Evolutionary conservation across 2,797 vertebrate species (phyloP).

Genomic region (Lerista edwardsae): DNA sequence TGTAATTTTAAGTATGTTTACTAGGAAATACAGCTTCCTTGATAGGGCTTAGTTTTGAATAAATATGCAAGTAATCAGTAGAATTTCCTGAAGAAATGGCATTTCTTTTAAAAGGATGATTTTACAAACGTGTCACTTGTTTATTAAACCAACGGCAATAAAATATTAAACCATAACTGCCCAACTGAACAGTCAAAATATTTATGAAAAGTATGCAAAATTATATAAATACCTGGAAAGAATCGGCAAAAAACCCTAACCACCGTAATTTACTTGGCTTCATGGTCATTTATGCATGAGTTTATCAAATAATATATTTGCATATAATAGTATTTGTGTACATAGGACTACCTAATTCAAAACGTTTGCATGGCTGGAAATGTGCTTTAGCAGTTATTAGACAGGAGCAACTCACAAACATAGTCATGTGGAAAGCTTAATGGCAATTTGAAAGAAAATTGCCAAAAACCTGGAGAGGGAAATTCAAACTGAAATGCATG

Average conservation of each 20-base stretch:
- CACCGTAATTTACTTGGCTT: background rate
- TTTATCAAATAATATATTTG: slow-evolving; percentile 67
- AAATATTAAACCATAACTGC: slow-evolving; percentile 55
- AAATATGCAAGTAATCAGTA: background rate
- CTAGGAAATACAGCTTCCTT: too few species aligned
- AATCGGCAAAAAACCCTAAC: slow-evolving; percentile 44
- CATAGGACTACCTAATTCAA: slow-evolving; percentile 75
- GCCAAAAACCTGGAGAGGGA: slow-evolving; percentile 72
- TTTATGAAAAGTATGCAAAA: slow-evolving; percentile 42
- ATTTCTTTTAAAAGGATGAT: slow-evolving; percentile 70
- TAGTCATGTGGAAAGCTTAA: slow-evolving; percentile 73
- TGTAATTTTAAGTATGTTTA: too few species aligned
- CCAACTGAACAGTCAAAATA: slow-evolving; percentile 49
- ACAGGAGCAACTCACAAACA: slow-evolving; percentile 74
- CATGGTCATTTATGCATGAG: slow-evolving; percentile 30
- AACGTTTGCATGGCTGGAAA: slow-evolving; percentile 70
- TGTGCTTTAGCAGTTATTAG: slow-evolving; percentile 73
- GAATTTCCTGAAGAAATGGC: background rate
- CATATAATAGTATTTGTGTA: slow-evolving; percentile 52
- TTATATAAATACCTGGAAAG: slow-evolving; percentile 61
- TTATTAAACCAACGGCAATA: slow-evolving; percentile 65
- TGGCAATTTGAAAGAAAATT: slow-evolving; percentile 70
- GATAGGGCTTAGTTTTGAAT: too few species aligned
- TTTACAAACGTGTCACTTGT: slow-evolving; percentile 57
- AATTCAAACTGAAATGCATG: slow-evolving; percentile 79